Conservation (phyloP, 2,888 invertebrate genomes). For the Lasioglossum calceatum region DNA sequence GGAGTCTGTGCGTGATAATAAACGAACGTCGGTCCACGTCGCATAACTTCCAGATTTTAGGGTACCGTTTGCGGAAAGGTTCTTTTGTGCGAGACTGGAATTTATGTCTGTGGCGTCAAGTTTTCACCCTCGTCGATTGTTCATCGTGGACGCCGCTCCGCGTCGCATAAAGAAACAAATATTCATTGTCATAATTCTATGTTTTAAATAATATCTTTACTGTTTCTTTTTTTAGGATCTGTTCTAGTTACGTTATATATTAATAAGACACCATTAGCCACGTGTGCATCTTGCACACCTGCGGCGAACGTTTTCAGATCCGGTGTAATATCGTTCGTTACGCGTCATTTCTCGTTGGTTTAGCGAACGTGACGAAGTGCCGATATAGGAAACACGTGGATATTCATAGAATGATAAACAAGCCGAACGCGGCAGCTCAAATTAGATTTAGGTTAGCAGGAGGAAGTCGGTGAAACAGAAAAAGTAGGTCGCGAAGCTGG, state of each 20-base stretch:
- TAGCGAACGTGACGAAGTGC: constrained; percentile 51
- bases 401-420: constrained; percentile 64
- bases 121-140: too few species aligned
- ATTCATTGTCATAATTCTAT: too few species aligned
- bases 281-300: background rate
- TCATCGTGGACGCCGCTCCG: too few species aligned
- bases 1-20: constrained; percentile 2
- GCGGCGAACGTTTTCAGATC: constrained; percentile 7
- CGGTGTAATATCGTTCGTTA: constrained; percentile 31
- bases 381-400: constrained; percentile 45
- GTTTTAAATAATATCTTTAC: background rate
- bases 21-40: constrained; percentile 18
- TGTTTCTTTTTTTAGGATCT: background rate
- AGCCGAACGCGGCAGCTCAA: constrained; percentile 46
- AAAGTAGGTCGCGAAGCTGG: constrained; percentile 20
- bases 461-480: constrained; percentile 25
- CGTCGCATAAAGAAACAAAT: too few species aligned
- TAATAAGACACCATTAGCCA: too few species aligned
- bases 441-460: constrained; percentile 53
- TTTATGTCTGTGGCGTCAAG: background rate
- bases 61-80: background rate
- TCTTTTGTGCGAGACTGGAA: background rate
- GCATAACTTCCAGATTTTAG: constrained; percentile 28
- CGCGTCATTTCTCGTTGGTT: constrained; percentile 51
- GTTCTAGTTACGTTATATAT: too few species aligned